Conservation (phyloP, 2,888 invertebrate genomes). For the Tachina grossa region DNA sequence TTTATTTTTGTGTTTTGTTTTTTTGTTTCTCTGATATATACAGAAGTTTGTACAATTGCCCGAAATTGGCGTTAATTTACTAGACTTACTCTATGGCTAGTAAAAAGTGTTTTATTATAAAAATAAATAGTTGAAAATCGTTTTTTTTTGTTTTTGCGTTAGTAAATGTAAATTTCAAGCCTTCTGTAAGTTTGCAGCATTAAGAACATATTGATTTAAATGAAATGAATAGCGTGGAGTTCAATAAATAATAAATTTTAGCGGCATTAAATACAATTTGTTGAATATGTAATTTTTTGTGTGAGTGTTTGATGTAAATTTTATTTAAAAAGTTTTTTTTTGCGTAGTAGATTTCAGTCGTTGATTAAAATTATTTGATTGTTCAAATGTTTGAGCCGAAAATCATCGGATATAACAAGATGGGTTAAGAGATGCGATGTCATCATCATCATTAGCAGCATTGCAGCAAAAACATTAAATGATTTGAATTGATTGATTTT, state of each 20-base stretch:
- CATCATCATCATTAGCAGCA: conserved; percentile 81
- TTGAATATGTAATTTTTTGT: conserved; percentile 9
- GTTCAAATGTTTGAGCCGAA: conserved; percentile 78
- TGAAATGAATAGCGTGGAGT: background rate
- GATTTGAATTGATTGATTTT: conserved; percentile 61
- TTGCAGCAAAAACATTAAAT: conserved; percentile 73
- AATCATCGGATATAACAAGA: conserved; percentile 82
- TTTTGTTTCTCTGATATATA: conserved; percentile 29
- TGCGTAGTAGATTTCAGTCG: conserved; percentile 62
- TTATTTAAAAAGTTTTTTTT: conserved; percentile 41
- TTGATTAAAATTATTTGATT: conserved; percentile 66
- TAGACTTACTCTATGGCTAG: conserved; percentile 80
- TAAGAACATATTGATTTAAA: background rate
- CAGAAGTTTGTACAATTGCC: conserved; percentile 33
- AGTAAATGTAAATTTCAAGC: conserved; percentile 36
- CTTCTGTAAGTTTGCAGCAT: conserved; percentile 15
- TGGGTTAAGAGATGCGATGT: conserved; percentile 82
- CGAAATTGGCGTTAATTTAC: conserved; percentile 49
- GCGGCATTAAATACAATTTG: background rate
- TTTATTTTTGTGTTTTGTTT: background rate
- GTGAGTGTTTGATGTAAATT: background rate
- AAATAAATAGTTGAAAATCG: conserved; percentile 53
- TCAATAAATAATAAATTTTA: conserved; percentile 32
- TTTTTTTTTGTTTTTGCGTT: conserved; percentile 42
- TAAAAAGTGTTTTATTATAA: conserved; percentile 9